A percentile compares a stretch with the other conserved stretches of the same genome.
Conservation (phyloP, 2,888 invertebrate species). For the Netelia inedita region DNA sequence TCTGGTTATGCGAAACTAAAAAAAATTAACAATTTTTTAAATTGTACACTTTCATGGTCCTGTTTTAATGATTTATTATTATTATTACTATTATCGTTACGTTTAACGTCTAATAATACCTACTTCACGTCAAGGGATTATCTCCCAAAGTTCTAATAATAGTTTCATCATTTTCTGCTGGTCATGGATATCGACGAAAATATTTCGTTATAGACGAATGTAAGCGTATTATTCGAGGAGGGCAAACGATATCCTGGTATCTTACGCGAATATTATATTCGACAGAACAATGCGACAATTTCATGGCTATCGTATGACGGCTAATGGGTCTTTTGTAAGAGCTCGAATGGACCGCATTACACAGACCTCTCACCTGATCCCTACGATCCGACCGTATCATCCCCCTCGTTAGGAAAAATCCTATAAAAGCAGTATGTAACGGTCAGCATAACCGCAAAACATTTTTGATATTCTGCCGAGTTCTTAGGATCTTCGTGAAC, state of each 20-base stretch:
- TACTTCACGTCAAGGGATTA: not conserved
- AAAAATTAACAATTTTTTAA: not conserved
- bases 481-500: constrained; percentile 24
- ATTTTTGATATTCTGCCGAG: constrained; percentile 35
- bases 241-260: not conserved
- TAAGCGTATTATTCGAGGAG: not conserved
- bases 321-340: constrained; percentile 77
- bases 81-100: not conserved
- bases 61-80: not conserved
- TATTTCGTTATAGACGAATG: not conserved
- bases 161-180: not conserved
- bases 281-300: constrained; percentile 44
- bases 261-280: not conserved
- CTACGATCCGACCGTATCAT: constrained; percentile 36
- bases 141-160: not conserved
- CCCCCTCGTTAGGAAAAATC: constrained; percentile 64
- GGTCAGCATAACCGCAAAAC: constrained; percentile 47
- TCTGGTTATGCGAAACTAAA: too few species aligned
- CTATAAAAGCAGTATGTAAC: constrained; percentile 71
- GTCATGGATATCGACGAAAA: not conserved
- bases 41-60: not conserved
- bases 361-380: constrained; percentile 62
- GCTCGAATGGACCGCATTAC: constrained; percentile 24
- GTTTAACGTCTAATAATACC: too few species aligned
- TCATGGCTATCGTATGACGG: constrained; percentile 74